Evolutionary conservation across 1,140 invertebrate genomes (phyloP).

Genomic region (Chironomus striatipennis): DNA sequence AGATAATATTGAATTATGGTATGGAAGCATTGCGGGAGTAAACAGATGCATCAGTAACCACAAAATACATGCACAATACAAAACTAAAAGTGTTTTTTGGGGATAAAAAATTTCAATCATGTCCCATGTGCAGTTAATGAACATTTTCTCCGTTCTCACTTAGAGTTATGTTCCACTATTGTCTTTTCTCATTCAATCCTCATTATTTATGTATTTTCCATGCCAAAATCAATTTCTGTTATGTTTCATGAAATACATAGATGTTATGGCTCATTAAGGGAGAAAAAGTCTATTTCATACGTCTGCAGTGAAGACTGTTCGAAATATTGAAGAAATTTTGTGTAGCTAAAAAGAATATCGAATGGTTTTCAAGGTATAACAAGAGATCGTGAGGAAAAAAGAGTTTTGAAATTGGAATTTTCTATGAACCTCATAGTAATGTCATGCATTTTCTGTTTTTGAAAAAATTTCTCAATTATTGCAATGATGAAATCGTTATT

Average conservation of each 20-base stretch:
- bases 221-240: constrained; percentile 18
- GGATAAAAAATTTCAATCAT: neutral
- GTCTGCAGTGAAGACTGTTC: no score
- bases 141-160: neutral
- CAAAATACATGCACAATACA: neutral
- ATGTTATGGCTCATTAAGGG: neutral
- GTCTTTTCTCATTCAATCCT: neutral
- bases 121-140: constrained; percentile 11
- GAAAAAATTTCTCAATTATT: no score
- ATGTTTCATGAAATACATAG: constrained; percentile 16
- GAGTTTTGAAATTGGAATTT: neutral
- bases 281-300: no score
- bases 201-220: constrained; percentile 17
- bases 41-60: constrained; percentile 6
- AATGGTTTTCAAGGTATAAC: no score
- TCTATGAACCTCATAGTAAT: no score
- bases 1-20: neutral
- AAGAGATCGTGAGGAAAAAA: neutral
- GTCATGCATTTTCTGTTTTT: no score
- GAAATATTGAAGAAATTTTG: no score
- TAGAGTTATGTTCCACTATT: neutral
- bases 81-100: neutral
- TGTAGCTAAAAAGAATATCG: no score
- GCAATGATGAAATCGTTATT: no score
- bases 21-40: neutral